Percentiles rank a stretch among this genome's conserved stretches.
These are phyloP conservation scores for Piezodorus guildinii DNA, from an alignment of 1,140 invertebrate species.

Conservation along the genomic window DNA sequence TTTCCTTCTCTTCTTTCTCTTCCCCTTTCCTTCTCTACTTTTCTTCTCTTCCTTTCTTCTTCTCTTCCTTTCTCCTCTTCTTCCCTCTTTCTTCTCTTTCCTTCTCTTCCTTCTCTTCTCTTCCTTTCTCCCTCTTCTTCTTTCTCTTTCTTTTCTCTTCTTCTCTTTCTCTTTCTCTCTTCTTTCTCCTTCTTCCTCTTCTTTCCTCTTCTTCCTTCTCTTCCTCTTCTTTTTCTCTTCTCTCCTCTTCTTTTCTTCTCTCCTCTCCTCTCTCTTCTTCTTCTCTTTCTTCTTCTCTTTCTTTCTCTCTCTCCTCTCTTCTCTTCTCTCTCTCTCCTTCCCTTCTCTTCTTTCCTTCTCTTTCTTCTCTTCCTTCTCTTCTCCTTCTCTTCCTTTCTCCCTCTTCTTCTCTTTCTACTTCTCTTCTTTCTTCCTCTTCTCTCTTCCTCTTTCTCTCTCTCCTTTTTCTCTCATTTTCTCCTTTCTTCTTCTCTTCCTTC, in stretches of 20 bases:
- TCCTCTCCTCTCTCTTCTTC: neutral
- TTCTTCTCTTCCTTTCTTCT: constrained; percentile 4
- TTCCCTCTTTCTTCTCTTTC: neutral
- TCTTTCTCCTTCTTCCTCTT: neutral
- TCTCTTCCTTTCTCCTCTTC: neutral
- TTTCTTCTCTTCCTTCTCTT: neutral
- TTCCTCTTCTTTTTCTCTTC: neutral
- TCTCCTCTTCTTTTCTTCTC: neutral
- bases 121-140: neutral
- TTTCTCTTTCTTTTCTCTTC: neutral
- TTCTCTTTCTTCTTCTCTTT: neutral
- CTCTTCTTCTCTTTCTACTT: no score
- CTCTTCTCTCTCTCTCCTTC: neutral
- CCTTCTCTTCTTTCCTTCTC: neutral
- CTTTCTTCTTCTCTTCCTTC: neutral
- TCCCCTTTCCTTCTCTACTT: constrained; percentile 7
- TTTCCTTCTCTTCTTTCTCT: neutral
- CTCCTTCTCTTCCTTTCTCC: neutral
- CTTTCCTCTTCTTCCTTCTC: neutral
- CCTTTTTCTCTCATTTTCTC: neutral
- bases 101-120: neutral
- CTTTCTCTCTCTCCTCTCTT: constrained; percentile 1
- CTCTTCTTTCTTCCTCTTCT: neutral
- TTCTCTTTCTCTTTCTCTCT: neutral
- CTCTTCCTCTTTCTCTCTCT: neutral